Evolutionary conservation across 2,797 vertebrate genomes (phyloP), one percentile per base, ranked within the genome.

Genomic region (Telmatherina bonti): DNA sequence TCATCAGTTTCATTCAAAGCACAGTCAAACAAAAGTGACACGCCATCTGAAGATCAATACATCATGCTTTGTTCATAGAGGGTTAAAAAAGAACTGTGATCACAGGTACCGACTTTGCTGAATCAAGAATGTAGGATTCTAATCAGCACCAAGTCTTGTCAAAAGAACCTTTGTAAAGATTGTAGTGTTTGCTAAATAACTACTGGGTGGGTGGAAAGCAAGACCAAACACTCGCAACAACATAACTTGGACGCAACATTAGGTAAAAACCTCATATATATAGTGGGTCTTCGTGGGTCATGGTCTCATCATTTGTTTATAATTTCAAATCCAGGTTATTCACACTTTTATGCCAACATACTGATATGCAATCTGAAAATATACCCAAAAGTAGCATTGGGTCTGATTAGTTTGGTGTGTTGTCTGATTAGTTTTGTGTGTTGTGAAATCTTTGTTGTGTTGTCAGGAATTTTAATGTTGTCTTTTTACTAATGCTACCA

Each of bases 31-130:
- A 61, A 60, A 30, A 51, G 36, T 22, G 4, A 15, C 20, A 35
- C 9, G 15, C 27, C 20, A 57, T 52, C 24, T 53, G 29, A 52
- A 45, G 29, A 30, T 74, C 52, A 51, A 62, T 71, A 58, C 22
- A 22, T 15, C 11, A 31, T 26, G 43, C 31, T 62, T 57, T 53
- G 29, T 29, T 56, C 43, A n/a, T 15, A 20, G 29, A 35, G 36
- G 12, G n/a, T n/a, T 15, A 43, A 26, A 27, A 41, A 59, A 45
- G 27, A n/a, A 2, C 22, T 11, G 49, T 49, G 36, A 51, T 56
- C 52, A 35, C 35, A 73, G 47, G 60, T 58, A 61, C 24, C 2
- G 9, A 61, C 30, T 26, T 61, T 29, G 18, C 26, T 67, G 33
- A 36, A 45, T 52, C 36, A 43, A 60, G 26, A 58, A 41, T 15